Percentiles rank a stretch among this genome's conserved stretches.
Conservation (phyloP, 2,888 invertebrate genomes). For the Cerastoderma edule region DNA sequence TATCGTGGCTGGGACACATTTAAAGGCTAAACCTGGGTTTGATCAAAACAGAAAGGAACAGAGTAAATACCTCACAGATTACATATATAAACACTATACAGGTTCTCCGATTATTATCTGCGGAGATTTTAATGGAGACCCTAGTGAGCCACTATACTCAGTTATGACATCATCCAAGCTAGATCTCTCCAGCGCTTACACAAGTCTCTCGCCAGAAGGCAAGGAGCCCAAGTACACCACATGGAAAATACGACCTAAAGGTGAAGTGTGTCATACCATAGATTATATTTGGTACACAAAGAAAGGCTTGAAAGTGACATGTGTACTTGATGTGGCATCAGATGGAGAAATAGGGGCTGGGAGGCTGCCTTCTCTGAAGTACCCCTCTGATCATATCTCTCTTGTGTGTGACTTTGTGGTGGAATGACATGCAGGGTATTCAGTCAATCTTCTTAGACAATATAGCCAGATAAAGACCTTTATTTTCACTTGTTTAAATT, state of each 20-base stretch:
- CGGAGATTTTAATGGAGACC: slow-evolving; percentile 92
- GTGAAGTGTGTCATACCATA: slow-evolving; percentile 89
- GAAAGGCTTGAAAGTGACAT: slow-evolving; percentile 86
- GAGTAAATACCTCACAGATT: slow-evolving; percentile 69
- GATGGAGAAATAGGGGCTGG: slow-evolving; percentile 88
- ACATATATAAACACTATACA: slow-evolving; percentile 59
- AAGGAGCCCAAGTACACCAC: slow-evolving; percentile 90
- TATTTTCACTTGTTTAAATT: too few species aligned
- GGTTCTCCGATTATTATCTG: slow-evolving; percentile 87
- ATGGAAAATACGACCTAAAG: slow-evolving; percentile 88
- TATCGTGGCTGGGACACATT: slow-evolving; percentile 89
- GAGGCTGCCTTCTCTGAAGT: slow-evolving; percentile 88
- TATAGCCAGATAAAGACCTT: too few species aligned
- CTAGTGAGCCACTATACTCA: slow-evolving; percentile 88
- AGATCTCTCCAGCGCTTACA: slow-evolving; percentile 81
- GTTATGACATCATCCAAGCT: slow-evolving; percentile 84
- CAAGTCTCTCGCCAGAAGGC: slow-evolving; percentile 74
- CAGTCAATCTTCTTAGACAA: too few species aligned
- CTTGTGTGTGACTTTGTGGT: slow-evolving; percentile 84
- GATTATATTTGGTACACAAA: slow-evolving; percentile 86
- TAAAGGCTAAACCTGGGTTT: slow-evolving; percentile 89
- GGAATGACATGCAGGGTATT: slow-evolving; percentile 15
- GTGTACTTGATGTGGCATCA: slow-evolving; percentile 87
- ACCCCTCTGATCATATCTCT: slow-evolving; percentile 92
- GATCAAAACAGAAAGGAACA: slow-evolving; percentile 73